Conservation (phyloP, 2,888 invertebrate genomes). For the Petrophora chlorosata region DNA sequence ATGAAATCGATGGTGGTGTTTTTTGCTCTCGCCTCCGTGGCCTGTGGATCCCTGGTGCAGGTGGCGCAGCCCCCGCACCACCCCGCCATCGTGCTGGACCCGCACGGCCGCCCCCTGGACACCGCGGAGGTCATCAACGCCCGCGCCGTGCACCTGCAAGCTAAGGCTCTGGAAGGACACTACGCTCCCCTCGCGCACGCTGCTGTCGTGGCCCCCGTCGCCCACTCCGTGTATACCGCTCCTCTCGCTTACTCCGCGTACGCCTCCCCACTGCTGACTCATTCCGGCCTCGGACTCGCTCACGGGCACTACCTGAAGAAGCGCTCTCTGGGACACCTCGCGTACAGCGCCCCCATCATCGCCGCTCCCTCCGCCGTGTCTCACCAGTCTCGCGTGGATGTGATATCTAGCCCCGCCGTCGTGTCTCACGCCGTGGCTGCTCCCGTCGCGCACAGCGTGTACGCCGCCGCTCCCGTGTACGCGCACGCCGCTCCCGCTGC, state of each 20-base stretch:
- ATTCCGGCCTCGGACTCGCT: constrained; percentile 40
- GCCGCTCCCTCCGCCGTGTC: constrained; percentile 60
- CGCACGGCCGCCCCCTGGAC: constrained; percentile 76
- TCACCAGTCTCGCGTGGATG: constrained; percentile 67
- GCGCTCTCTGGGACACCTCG: constrained; percentile 53
- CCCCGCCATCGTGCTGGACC: constrained; percentile 75
- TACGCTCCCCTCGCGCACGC: constrained; percentile 50
- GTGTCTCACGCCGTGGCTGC: constrained; percentile 54
- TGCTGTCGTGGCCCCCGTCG: constrained; percentile 52
- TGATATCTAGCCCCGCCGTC: constrained; percentile 58
- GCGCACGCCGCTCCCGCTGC: constrained; percentile 49
- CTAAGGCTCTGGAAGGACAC: constrained; percentile 70
- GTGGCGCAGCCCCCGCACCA: constrained; percentile 74
- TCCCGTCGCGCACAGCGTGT: constrained; percentile 41
- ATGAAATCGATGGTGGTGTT: constrained; percentile 84
- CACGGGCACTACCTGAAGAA: constrained; percentile 55
- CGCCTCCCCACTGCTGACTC: constrained; percentile 52
- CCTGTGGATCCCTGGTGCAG: constrained; percentile 78
- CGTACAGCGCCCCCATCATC: constrained; percentile 51
- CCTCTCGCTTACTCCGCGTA: constrained; percentile 44
- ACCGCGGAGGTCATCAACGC: constrained; percentile 78
- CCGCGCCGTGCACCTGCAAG: constrained; percentile 75
- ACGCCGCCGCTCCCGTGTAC: constrained; percentile 46
- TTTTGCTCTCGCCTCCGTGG: constrained; percentile 84
- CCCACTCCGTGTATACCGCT: constrained; percentile 44